phyloP scores from a whole-genome alignment of 2,113 vertebrate species.

The Excalfactoria chinensis region DNA sequence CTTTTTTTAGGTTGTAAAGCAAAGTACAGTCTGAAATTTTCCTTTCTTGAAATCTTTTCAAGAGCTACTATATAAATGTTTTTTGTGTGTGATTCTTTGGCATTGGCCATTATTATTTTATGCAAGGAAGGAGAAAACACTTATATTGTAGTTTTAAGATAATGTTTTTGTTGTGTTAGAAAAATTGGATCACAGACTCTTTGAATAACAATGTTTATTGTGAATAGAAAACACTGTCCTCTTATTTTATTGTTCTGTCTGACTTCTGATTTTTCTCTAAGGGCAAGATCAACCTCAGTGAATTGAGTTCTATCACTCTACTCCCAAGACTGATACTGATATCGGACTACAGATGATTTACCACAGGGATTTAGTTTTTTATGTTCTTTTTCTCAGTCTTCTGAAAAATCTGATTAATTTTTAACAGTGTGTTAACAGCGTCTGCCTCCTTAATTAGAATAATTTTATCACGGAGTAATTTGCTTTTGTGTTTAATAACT shows the following conservation, averaged over 20 bases:
- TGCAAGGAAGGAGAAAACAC: neutral
- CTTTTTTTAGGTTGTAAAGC: neutral
- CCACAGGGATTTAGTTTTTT: neutral
- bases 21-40: neutral
- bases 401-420: neutral
- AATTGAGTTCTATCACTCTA: neutral
- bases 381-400: neutral
- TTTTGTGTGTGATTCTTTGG: neutral
- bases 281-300: neutral
- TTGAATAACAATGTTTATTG: neutral
- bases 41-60: neutral
- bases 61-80: neutral
- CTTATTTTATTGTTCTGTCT: neutral
- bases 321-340: neutral
- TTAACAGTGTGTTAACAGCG: fast-evolving
- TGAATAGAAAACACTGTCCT: neutral
- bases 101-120: neutral
- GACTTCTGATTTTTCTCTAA: neutral
- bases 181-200: neutral
- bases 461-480: neutral
- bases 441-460: neutral
- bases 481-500: neutral
- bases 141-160: neutral
- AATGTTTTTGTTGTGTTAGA: neutral
- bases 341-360: neutral